Base-by-base conservation (phyloP, 2,888 invertebrate species). In the Alcis repandata region DNA sequence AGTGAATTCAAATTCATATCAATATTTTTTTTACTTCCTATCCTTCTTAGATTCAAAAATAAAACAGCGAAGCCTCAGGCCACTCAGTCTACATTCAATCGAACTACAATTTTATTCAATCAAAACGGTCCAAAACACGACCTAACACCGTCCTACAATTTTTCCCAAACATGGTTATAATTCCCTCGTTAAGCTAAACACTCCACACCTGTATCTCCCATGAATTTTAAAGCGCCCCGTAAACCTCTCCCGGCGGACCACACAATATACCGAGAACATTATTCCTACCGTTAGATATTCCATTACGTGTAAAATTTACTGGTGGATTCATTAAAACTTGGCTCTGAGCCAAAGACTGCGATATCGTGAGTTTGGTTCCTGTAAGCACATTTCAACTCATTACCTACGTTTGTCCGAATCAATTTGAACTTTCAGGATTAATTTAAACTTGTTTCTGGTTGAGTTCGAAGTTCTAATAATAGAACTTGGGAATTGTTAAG, bases 281-380 rank as follows among this genome's bases (percentile, higher is more conserved):
- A 59, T 59, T 82, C 80, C 82, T 76, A 78, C 80, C 76, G 82
- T 86, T 85, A 85, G 83, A 86, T 88, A 89, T 87, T 86, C 81
- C 76, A 82, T 85, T 84, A 85, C 82, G 82, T 82, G 83, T 84
- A 82, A 82, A 85, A 85, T 87, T 82, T 85, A 85, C 82, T 79
- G 82, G 81, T 81, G 69, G 80, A 80, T 82, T 88, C 87, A 87
- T 88, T 88, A 85, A 87, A 87, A 87, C 77, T 87, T 88, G 88
- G 88, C 82, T 61, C 43, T 41, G 52, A 68, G 78, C 87, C 88
- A 88, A 74, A 67, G 59, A 63, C 65, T 67, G 71, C 70, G 74
- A 73, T 74, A 74, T 76, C 74, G 71, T 59, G 63, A 70, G 74
- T 74, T 78, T 72, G 72, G 74, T 73, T 73, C 75, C 73, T 59